Conservation (phyloP, 35 echinoderm and acorn worm genomes). For the Apostichopus californicus region DNA sequence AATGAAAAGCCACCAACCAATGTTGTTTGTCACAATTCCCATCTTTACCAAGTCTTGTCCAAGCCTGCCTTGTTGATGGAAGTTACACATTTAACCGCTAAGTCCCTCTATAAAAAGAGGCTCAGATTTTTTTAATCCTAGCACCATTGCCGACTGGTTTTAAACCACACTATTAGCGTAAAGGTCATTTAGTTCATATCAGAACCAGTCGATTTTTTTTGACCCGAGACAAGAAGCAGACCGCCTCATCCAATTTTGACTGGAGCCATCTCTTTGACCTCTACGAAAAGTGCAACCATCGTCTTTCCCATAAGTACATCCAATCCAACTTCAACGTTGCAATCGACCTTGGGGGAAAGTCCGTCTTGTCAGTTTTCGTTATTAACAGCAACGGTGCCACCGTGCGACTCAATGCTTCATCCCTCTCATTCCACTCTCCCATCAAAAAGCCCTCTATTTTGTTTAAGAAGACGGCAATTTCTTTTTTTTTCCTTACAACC, state of each 20-base stretch:
- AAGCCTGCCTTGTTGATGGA: no score
- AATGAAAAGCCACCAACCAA: no score
- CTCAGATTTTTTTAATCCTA: no score
- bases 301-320: background rate
- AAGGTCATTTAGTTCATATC: no score
- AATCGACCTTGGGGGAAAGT: background rate
- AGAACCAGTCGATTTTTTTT: no score
- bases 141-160: no score
- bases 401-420: background rate
- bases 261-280: background rate
- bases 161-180: no score
- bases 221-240: no score
- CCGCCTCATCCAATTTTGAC: background rate
- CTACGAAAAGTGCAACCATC: background rate
- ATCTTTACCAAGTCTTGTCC: no score
- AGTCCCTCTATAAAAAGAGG: no score
- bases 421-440: background rate
- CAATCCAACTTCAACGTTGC: background rate
- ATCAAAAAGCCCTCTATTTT: background rate
- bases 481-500: background rate
- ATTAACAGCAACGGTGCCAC: background rate
- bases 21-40: no score
- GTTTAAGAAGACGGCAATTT: background rate
- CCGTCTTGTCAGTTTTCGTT: background rate
- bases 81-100: no score